phyloP scores from a whole-genome alignment of 2,113 vertebrate species.

The Setophaga coronata region DNA sequence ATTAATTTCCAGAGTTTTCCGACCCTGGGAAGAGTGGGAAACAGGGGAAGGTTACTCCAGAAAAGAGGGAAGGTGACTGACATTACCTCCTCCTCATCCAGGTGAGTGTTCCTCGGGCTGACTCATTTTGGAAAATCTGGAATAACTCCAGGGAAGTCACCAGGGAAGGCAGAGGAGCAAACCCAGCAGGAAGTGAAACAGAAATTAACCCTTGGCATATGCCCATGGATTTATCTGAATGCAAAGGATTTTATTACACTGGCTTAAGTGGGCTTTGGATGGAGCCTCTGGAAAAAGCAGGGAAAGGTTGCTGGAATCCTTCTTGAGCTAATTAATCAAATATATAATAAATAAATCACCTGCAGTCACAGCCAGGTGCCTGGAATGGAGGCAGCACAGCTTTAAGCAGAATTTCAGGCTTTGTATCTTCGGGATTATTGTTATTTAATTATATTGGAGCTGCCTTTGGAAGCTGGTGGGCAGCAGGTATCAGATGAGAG shows the following conservation, averaged over 20 bases:
- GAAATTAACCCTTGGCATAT: slow-evolving; percentile 41
- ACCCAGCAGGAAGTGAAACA: background rate
- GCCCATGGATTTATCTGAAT: slow-evolving; percentile 29
- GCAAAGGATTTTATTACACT: slow-evolving; percentile 39
- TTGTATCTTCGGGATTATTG: background rate
- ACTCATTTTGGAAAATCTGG: slow-evolving; percentile 4
- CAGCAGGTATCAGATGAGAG: slow-evolving; percentile 16
- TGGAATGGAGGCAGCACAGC: background rate
- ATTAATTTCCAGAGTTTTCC: background rate
- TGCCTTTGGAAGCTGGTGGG: background rate
- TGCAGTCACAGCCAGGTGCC: background rate
- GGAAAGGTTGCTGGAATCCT: background rate
- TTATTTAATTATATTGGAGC: slow-evolving; percentile 42
- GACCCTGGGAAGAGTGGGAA: background rate
- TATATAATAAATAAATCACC: slow-evolving; percentile 14
- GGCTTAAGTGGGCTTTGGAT: slow-evolving; percentile 37
- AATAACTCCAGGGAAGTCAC: background rate
- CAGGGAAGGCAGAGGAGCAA: background rate
- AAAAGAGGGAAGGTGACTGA: background rate
- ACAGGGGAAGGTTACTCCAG: background rate
- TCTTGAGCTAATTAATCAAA: slow-evolving; percentile 38
- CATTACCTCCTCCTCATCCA: background rate
- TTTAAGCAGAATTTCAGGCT: slow-evolving; percentile 8
- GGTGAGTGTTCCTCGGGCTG: background rate
- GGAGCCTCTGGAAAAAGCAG: slow-evolving; percentile 1